A percentile compares a stretch with the other conserved stretches of the same genome.
Conservation (phyloP, 2,797 vertebrate species). For the Eulemur mongoz region DNA sequence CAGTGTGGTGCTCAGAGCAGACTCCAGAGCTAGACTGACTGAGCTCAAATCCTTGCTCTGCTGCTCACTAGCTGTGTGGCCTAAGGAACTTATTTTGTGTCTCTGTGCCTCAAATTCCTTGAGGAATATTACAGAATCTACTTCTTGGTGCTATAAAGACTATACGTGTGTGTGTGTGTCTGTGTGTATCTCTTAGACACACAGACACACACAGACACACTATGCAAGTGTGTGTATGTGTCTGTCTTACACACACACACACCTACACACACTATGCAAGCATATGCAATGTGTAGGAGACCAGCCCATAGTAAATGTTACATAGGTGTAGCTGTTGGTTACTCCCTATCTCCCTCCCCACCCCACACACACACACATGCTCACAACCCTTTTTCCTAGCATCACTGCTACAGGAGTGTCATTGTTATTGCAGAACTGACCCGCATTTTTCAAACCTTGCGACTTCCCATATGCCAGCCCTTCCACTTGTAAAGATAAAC, state of each 20-base stretch:
- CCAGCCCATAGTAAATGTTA: not conserved
- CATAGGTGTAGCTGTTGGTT: not conserved
- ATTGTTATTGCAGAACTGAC: not conserved
- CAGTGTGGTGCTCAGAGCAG: not conserved
- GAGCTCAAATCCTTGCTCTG: not conserved
- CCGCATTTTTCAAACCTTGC: constrained; percentile 36
- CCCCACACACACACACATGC: not conserved
- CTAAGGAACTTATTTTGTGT: not conserved
- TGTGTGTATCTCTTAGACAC: too few species aligned
- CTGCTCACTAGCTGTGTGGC: not conserved
- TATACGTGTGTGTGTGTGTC: not conserved
- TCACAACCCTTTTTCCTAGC: not conserved
- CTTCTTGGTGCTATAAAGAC: not conserved
- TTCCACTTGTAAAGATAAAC: constrained; percentile 52
- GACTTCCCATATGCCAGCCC: not conserved
- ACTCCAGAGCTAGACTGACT: not conserved
- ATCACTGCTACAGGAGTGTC: not conserved
- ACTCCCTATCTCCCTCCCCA: not conserved
- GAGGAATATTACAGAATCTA: not conserved
- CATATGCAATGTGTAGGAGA: not conserved
- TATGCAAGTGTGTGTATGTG: not conserved
- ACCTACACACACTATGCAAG: not conserved
- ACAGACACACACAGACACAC: not conserved
- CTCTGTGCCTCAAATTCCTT: not conserved
- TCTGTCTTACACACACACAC: too few species aligned